A percentile compares a stretch with the other conserved stretches of the same genome.
Evolutionary conservation across 2,113 vertebrate species (phyloP).

Genomic region (Copsychus sechellarum): DNA sequence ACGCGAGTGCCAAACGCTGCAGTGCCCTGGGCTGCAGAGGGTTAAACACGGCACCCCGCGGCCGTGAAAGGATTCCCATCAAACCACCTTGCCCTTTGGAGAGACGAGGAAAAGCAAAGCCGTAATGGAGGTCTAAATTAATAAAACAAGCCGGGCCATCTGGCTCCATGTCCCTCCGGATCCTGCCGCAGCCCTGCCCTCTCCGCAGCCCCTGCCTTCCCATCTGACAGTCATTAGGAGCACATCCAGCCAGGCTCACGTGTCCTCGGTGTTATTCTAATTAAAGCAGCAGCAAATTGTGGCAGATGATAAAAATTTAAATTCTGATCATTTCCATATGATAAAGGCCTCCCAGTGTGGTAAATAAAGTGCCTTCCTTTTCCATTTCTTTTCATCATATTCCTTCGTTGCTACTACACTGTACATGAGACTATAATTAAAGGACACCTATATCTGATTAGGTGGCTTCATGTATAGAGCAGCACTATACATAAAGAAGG

Average conservation of each 20-base stretch:
- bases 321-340: slow-evolving; percentile 12
- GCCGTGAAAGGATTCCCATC: not conserved
- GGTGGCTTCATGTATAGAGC: not conserved
- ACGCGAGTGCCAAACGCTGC: fast-evolving
- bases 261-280: not conserved
- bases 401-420: not conserved
- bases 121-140: slow-evolving; percentile 41
- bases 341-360: not conserved
- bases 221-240: slow-evolving; percentile 42
- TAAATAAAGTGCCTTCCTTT: not conserved
- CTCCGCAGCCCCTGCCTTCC: not conserved
- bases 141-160: slow-evolving; percentile 64
- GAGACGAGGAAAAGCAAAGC: slow-evolving; percentile 11
- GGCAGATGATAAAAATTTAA: slow-evolving; percentile 33
- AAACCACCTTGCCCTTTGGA: slow-evolving; percentile 15
- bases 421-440: not conserved
- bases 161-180: slow-evolving; percentile 54
- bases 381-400: not conserved
- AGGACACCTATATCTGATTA: not conserved
- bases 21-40: fast-evolving
- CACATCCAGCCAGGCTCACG: not conserved
- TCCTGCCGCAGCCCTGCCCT: not conserved
- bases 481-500: not conserved
- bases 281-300: slow-evolving; percentile 35
- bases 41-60: not conserved